Base-by-base conservation (phyloP, 2,888 invertebrate genomes). In the Erebia aethiops region DNA sequence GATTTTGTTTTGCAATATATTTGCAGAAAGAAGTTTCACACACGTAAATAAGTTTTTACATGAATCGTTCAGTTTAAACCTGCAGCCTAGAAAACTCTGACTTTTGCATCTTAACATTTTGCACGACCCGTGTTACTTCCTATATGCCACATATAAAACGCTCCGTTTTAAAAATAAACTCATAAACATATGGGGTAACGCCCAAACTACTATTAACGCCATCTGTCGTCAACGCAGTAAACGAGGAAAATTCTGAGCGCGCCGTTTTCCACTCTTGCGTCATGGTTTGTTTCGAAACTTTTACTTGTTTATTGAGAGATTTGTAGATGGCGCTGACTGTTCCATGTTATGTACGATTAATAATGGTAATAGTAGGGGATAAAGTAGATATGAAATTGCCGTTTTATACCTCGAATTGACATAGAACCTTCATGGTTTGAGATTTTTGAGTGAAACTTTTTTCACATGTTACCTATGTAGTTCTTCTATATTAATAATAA, bases 141-240 rank as follows among this genome's bases (percentile, higher is more conserved):
- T 87, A 35, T 35, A 85, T 85, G 85, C 91, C 88, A 91, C 91
- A 91, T 91, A 89, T 89, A 90, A 90, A 90, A 86, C 82, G 88
- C 85, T 88, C 85, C 73, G 83, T 77, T 87, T 87, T 88, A 91
- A 90, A 92, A 92, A 92, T 92, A 92, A 89, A 88, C 86, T 77
- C 82, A 82, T 87, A 87, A 58, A 70, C 65, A 68, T 67, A 85
- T 14, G 35, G 18, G 56, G 56, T 60, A 46, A 10, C 26, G 18
- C 35, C 57, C 58, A 62, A 43, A 26, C 9, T 58, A 80, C 80
- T 63, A 62, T 78, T 83, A 79, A 61, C 84, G 87, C 86, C 90
- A 89, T 87, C 92, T 92, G 79, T 74, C 65, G 75, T 11, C 0
- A 5, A 9, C n/a, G 18, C 41, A 16, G 71, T 57, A 75, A 84